A percentile compares a stretch with the other conserved stretches of the same genome.
Conservation (phyloP, 2,797 vertebrate species). For the Phrynocephalus vlangalii region DNA sequence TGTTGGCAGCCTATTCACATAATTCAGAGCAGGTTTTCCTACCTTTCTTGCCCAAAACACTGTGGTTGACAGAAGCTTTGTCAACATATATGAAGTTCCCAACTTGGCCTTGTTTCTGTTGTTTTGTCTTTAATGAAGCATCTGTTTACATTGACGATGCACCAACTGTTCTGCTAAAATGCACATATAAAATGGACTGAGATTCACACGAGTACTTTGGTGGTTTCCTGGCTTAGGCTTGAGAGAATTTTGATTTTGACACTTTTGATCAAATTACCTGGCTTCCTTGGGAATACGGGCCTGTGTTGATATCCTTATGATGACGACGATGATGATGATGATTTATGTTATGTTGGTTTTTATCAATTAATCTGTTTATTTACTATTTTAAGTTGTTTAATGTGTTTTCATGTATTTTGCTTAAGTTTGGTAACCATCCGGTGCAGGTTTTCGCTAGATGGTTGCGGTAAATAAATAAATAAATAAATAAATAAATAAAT, state of each 20-base stretch:
- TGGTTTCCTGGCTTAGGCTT: not conserved
- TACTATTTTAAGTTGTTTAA: too few relatives aligned
- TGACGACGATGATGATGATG: too few relatives aligned
- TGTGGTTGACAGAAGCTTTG: constrained; percentile 23
- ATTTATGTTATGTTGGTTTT: too few relatives aligned
- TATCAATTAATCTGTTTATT: too few relatives aligned
- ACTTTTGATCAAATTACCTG: not conserved
- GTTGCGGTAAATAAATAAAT: too few relatives aligned
- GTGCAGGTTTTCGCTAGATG: not conserved
- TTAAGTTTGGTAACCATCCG: too few relatives aligned
- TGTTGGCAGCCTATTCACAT: not conserved
- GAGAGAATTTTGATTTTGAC: not conserved
- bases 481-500: too few relatives aligned
- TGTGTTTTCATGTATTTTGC: too few relatives aligned
- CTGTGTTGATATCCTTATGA: too few relatives aligned
- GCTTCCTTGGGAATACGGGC: not conserved
- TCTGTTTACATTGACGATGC: constrained; percentile 7
- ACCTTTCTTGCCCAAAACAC: constrained; percentile 29
- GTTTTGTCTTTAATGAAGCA: constrained; percentile 5
- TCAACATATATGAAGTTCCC: constrained; percentile 33
- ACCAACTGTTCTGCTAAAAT: constrained; percentile 15
- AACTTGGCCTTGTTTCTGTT: constrained; percentile 12
- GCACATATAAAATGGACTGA: not conserved
- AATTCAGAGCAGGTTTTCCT: not conserved
- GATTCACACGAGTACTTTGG: not conserved